phyloP scores from a whole-genome alignment of 2,888 invertebrate genomes.

The Andrena hattorfiana region DNA sequence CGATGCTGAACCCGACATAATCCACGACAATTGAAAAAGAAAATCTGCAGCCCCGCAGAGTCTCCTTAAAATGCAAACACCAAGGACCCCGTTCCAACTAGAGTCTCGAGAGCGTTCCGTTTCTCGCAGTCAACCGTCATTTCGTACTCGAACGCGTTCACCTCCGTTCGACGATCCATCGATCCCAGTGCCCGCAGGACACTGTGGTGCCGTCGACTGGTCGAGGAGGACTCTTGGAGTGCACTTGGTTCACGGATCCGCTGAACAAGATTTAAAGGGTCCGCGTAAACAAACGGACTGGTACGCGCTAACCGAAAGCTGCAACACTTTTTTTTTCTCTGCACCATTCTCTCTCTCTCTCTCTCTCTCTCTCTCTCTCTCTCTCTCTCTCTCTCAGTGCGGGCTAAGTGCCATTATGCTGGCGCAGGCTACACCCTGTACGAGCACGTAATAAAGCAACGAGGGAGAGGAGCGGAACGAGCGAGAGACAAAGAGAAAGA shows the following conservation, averaged over 20 bases:
- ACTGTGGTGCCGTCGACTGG: conserved; percentile 9
- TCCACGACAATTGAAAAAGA: too few species aligned
- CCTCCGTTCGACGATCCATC: conserved; percentile 35
- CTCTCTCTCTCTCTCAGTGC: conserved; percentile 46
- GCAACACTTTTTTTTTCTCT: conserved; percentile 75
- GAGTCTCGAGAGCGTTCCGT: conserved; percentile 6
- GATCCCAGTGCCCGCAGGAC: conserved; percentile 59
- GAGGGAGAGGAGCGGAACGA: conserved; percentile 50
- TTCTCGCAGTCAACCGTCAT: conserved; percentile 13
- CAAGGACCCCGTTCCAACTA: neutral
- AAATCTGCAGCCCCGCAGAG: neutral
- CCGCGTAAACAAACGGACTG: conserved; percentile 68
- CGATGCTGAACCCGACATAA: too few species aligned
- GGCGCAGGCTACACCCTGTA: conserved; percentile 77
- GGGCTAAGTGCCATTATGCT: conserved; percentile 82
- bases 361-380: conserved; percentile 53
- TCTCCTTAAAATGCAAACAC: neutral
- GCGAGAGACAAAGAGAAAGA: conserved; percentile 53
- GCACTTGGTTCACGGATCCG: conserved; percentile 48
- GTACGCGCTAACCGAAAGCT: conserved; percentile 73
- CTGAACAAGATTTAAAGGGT: conserved; percentile 66
- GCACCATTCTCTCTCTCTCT: conserved; percentile 36
- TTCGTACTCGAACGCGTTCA: conserved; percentile 44
- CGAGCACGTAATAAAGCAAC: conserved; percentile 78
- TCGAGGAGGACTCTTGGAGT: conserved; percentile 30